phyloP scores from a whole-genome alignment of 1,140 invertebrate species.

The Dreissena rostriformis region DNA sequence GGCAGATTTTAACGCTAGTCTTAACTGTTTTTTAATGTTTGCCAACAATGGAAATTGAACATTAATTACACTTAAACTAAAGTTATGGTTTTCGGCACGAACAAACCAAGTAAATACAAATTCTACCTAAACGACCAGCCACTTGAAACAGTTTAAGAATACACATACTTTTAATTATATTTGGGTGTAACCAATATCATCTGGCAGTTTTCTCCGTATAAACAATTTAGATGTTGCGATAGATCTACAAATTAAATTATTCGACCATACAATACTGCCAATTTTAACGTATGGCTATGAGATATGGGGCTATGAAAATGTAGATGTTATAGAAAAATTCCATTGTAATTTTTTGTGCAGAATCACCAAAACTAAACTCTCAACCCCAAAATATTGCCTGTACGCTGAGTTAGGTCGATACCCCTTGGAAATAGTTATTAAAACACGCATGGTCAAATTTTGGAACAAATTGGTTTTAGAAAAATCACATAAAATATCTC shows the following conservation, averaged over 20 bases:
- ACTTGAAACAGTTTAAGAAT: slow-evolving; percentile 8
- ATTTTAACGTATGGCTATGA: slow-evolving; percentile 18
- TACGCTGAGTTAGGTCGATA: slow-evolving; percentile 25
- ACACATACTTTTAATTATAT: too few relatives aligned
- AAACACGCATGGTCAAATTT: slow-evolving; percentile 23
- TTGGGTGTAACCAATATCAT: neutral
- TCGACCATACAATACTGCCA: slow-evolving; percentile 22
- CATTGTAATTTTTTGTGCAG: slow-evolving; percentile 24
- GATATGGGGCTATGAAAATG: slow-evolving; percentile 22
- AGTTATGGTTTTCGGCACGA: slow-evolving; percentile 21
- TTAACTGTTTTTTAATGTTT: too few relatives aligned
- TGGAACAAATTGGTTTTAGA: slow-evolving; percentile 12
- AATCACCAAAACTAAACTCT: slow-evolving; percentile 2
- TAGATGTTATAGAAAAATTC: slow-evolving; percentile 2
- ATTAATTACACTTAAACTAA: too few relatives aligned
- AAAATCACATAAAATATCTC: neutral
- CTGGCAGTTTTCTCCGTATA: neutral
- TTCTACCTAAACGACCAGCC: neutral
- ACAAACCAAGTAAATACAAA: neutral
- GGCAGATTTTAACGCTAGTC: too few relatives aligned
- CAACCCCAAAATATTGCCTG: slow-evolving; percentile 9
- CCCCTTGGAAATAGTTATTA: slow-evolving; percentile 8
- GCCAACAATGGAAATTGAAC: too few relatives aligned
- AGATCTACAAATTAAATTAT: slow-evolving; percentile 24
- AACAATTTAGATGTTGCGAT: slow-evolving; percentile 1